Evolutionary conservation across 1,140 invertebrate species (phyloP).

Genomic region (Drosophila repleta): DNA sequence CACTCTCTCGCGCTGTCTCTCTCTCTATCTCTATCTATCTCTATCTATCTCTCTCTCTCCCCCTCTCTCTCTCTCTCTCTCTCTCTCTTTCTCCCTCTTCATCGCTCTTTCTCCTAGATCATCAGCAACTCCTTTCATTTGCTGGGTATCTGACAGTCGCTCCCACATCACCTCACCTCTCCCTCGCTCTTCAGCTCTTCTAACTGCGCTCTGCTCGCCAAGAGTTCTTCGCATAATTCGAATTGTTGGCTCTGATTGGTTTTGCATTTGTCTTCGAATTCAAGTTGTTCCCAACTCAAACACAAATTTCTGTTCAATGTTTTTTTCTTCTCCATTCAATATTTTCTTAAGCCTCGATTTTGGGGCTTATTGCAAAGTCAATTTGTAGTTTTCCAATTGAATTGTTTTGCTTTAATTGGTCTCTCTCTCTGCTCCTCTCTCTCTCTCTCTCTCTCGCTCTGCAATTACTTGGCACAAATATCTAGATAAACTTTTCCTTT

Average conservation of each 20-base stretch:
- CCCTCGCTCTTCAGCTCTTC: slow-evolving; percentile 30
- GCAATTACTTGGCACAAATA: slow-evolving; percentile 47
- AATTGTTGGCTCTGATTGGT: slow-evolving; percentile 69
- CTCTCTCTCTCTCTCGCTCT: slow-evolving; percentile 23
- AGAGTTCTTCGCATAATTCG: slow-evolving; percentile 60
- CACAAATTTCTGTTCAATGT: background rate
- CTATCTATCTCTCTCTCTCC: background rate
- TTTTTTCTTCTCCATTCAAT: slow-evolving; percentile 13
- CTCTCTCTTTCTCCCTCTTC: no score
- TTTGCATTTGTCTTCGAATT: slow-evolving; percentile 61
- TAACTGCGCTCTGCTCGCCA: slow-evolving; percentile 52
- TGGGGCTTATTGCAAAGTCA: slow-evolving; percentile 39
- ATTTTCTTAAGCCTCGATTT: slow-evolving; percentile 7
- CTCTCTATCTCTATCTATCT: no score
- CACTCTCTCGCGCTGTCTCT: no score
- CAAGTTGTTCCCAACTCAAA: slow-evolving; percentile 33
- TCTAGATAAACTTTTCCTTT: slow-evolving; percentile 43
- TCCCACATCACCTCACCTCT: no score
- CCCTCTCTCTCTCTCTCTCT: no score
- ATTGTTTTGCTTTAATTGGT: slow-evolving; percentile 45
- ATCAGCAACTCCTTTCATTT: background rate
- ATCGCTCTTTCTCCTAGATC: no score
- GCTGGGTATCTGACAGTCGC: slow-evolving; percentile 4
- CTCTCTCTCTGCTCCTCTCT: no score
- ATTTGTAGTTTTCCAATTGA: slow-evolving; percentile 42